A percentile compares a stretch with the other conserved stretches of the same genome.
Conservation (phyloP, 2,797 vertebrate species). For the Pelochelys cantorii region DNA sequence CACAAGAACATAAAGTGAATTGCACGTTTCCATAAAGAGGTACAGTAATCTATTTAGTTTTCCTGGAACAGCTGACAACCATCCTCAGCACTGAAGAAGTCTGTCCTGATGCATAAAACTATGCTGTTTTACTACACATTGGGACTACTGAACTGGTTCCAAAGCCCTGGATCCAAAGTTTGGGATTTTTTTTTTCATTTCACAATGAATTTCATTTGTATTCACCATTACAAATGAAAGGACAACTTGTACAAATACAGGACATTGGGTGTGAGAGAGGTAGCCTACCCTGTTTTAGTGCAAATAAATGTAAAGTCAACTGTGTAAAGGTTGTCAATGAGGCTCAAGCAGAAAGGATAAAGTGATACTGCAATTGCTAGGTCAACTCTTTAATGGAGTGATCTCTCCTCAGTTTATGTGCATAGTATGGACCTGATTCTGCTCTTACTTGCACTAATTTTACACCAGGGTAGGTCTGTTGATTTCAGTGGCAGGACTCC, state of each 20-base stretch:
- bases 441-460: background rate
- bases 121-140: background rate
- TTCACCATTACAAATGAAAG: constrained; percentile 8
- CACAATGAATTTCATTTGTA: constrained; percentile 41
- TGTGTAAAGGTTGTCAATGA: constrained; percentile 9
- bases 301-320: constrained; percentile 60
- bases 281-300: constrained; percentile 54
- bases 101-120: background rate
- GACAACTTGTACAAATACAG: constrained; percentile 35
- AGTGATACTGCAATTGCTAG: background rate
- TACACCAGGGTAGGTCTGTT: background rate
- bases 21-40: constrained; percentile 58
- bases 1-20: constrained; percentile 52
- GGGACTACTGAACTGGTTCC: constrained; percentile 27
- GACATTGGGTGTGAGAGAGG: constrained; percentile 36
- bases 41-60: constrained; percentile 57
- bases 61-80: constrained; percentile 32
- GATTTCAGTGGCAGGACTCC: background rate
- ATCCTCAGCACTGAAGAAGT: background rate
- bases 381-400: background rate
- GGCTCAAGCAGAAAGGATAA: constrained; percentile 4
- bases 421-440: background rate
- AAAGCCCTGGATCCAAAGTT: constrained; percentile 19
- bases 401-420: background rate
- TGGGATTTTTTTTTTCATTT: background rate